phyloP scores from a whole-genome alignment of 1,140 invertebrate species.

The Lucilia cuprina region DNA sequence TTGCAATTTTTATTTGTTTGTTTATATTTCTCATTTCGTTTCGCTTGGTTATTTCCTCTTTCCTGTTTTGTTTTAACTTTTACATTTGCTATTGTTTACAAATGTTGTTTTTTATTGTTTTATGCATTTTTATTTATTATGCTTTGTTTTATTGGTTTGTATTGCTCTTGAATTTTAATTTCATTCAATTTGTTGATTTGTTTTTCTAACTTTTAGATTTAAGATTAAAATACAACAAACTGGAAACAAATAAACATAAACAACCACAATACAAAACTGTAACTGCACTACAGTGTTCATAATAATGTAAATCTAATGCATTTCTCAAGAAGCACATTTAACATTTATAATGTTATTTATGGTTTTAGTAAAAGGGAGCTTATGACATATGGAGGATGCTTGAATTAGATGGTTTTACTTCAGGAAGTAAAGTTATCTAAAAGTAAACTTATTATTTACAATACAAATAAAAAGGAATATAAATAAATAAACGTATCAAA shows the following conservation, averaged over 20 bases:
- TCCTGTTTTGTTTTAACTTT: slow-evolving; percentile 5
- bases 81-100: slow-evolving; percentile 1
- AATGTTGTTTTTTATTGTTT: neutral
- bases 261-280: neutral
- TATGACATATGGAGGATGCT: too few species aligned
- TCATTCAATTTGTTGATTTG: slow-evolving; percentile 32
- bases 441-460: too few species aligned
- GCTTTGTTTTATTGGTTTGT: slow-evolving; percentile 18
- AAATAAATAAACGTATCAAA: too few species aligned
- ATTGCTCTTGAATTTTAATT: slow-evolving; percentile 29
- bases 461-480: too few species aligned
- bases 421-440: too few species aligned
- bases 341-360: neutral
- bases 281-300: slow-evolving; percentile 3
- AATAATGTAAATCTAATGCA: slow-evolving; percentile 5
- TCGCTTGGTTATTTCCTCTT: neutral
- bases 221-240: neutral
- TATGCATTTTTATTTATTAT: neutral
- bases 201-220: neutral
- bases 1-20: neutral
- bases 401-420: too few species aligned
- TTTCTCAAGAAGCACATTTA: neutral
- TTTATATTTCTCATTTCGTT: neutral
- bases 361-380: too few species aligned
- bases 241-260: neutral